phyloP scores from a whole-genome alignment of 2,888 invertebrate genomes.

The Ophraella communa region DNA sequence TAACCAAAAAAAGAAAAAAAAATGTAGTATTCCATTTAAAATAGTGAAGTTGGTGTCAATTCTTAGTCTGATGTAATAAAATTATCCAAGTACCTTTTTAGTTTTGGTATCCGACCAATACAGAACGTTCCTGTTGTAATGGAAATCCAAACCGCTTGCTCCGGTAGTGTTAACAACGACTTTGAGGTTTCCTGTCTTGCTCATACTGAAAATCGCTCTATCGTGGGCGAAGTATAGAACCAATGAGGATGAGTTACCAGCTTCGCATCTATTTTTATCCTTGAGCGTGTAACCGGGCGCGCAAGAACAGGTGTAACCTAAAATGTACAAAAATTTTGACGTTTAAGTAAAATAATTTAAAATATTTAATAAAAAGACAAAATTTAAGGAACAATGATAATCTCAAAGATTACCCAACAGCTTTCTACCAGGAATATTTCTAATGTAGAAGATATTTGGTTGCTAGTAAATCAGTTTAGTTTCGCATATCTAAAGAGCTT shows the following conservation, averaged over 20 bases:
- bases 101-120: conserved; percentile 93
- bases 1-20: no score
- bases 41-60: no score
- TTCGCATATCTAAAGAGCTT: no score
- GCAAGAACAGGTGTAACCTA: conserved; percentile 81
- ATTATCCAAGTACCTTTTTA: conserved; percentile 81
- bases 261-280: conserved; percentile 67
- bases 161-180: conserved; percentile 81
- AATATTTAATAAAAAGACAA: no score
- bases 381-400: no score
- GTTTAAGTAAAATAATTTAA: background rate
- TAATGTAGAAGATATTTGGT: no score
- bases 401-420: no score
- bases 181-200: conserved; percentile 68
- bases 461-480: no score
- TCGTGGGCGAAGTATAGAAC: conserved; percentile 76
- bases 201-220: conserved; percentile 74
- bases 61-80: no score
- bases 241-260: conserved; percentile 65
- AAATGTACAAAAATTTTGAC: background rate
- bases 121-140: conserved; percentile 76
- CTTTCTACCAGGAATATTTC: no score
- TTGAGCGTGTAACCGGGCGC: conserved; percentile 64
- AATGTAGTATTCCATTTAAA: no score
- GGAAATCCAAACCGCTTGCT: conserved; percentile 86